Base-by-base conservation (phyloP, 2,113 vertebrate genomes). In the Lepidothrix coronata region DNA sequence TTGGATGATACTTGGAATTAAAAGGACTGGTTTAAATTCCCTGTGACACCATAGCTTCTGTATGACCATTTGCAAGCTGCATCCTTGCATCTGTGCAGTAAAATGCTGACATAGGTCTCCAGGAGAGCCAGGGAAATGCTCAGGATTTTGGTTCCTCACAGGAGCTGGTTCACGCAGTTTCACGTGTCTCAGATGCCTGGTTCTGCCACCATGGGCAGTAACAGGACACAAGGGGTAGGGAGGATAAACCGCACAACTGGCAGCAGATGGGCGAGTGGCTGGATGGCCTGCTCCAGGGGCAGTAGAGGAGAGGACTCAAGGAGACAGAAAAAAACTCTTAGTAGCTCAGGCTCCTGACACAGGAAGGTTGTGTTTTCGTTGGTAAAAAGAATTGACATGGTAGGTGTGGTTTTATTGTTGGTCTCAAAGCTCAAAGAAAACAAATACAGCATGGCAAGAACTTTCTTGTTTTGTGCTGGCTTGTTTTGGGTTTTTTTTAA, bases 171-270 rank as follows among this genome's bases (percentile, higher is more conserved):
- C 1, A 1, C 12, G n/a, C 30, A 43, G 19, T 25, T 59, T 27
- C 14, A 12, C 0, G 1, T 19, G 19, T 28, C 25, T 63, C 73
- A 57, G 25, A 5, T 0, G 1, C 6, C 24, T 55, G n/a, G 13
- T 73, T 63, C 30, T 55, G 28, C 27, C 44, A 22, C 52, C 2
- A 0, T 4, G 13, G 27, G 41, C 35, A 61, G 49, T 37, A 63
- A 14, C 0, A 1, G 21, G 39, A 23, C 17, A 28, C 24, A 35
- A 66, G 52, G 63, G 7, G 19, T 28, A 7, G 12, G 37, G 9
- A 61, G 48, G 61, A 62, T 46, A 58, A 43, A 25, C 10, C 37
- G 35, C 6, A 1, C 25, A 24, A 1, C 20, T 8, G 21, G 33
- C 35, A 62, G 73, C 13, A 25, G 66, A 19, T 1, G 4, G 35